Evolutionary conservation across 2,888 invertebrate species (phyloP), one percentile per base, ranked within the genome.

Genomic region (Thyatira batis): DNA sequence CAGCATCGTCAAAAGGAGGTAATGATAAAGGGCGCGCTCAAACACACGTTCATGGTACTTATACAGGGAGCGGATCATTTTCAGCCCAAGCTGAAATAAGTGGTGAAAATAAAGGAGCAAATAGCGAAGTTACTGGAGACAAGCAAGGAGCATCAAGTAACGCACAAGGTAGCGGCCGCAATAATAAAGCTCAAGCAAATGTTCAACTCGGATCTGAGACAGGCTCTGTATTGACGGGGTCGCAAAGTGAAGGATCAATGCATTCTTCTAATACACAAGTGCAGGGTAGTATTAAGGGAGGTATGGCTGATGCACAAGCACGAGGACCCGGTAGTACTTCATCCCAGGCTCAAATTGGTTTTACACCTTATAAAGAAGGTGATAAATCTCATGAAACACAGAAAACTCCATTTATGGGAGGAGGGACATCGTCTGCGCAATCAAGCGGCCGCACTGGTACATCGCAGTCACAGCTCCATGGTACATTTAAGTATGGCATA

Each of bases 321-420:
- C 95, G 95, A 71, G 97, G 97, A 0, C 95, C 96, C 2, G 97
- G 97, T 3, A 95, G 95, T 70, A 97, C 97, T 0, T 96, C 96
- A 0, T 97, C 97, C 28, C 97, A 97, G 88, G 97, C 97, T 2
- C 97, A 97, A 87, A 97, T 97, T 57, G 97, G 97, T 0, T 97
- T 97, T 75, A 94, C 95, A 51, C 97, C 97, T 0, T 94, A 94
- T 66, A 93, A 94, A 69, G 94, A 95, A 53, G 92, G 93, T 55
- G 94, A 94, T 48, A 92, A 93, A 67, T 61, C 76, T 25, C 92
- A 92, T 49, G 88, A 90, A 10, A 65, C 74, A 11, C 92, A 93
- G 60, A 85, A 89, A 49, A 85, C 83, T 55, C 94, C 95, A 3
- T 95, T 95, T 72, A 93, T 93, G 53, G 97, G 97, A 0, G 95